A percentile compares a stretch with the other conserved stretches of the same genome.
Evolutionary conservation across 37 sponge, comb jelly and placozoan genomes (phyloP).

Genomic region (Hexactinellida sp.): DNA sequence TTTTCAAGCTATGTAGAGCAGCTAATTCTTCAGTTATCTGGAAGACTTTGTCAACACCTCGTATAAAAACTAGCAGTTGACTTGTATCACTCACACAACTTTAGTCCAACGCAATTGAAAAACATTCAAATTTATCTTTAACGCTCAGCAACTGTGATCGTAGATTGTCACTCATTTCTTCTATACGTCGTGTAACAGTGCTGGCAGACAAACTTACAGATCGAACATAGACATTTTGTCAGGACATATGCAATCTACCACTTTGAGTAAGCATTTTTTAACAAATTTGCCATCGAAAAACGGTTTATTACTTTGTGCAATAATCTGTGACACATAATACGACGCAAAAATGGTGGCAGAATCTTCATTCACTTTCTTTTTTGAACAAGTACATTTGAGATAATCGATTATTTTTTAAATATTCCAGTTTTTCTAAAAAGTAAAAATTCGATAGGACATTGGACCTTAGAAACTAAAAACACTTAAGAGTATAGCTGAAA

Average conservation of each 20-base stretch:
- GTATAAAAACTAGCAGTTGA: neutral
- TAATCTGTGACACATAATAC: neutral
- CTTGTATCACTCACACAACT: conserved; percentile 17
- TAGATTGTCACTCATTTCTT: neutral
- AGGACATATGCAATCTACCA: too few relatives aligned
- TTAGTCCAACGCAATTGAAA: conserved; percentile 15
- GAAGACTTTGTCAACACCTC: neutral
- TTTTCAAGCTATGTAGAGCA: conserved; percentile 17
- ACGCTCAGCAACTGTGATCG: neutral
- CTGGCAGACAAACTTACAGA: neutral
- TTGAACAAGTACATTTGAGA: neutral
- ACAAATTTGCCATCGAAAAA: too few relatives aligned
- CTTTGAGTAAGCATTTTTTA: too few relatives aligned
- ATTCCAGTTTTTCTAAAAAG: neutral
- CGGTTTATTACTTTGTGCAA: neutral
- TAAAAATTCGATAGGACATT: neutral
- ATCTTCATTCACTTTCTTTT: neutral
- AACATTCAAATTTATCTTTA: conserved; percentile 9
- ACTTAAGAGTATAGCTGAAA: too few relatives aligned
- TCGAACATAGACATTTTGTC: neutral
- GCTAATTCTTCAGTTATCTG: conserved; percentile 5
- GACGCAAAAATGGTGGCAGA: neutral
- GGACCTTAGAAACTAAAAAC: too few relatives aligned
- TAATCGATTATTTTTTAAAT: neutral
- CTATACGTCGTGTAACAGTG: neutral